These are phyloP conservation scores for Rhingia campestris DNA, from an alignment of 2,888 invertebrate genomes.

Conservation along the genomic window DNA sequence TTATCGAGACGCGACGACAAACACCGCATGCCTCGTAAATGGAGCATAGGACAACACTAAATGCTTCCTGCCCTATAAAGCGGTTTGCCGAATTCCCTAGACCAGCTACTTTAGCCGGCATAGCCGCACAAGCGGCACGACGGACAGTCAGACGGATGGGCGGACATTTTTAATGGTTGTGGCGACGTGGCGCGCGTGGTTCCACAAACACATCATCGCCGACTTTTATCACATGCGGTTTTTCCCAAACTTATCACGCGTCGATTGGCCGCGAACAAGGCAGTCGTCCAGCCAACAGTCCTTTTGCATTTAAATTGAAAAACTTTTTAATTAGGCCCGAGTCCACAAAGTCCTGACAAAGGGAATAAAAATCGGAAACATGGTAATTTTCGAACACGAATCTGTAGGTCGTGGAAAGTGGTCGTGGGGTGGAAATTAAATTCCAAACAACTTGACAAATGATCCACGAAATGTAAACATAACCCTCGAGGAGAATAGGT, in stretches of 20 bases:
- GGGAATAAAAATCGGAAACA: constrained; percentile 43
- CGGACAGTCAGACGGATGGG: constrained; percentile 16
- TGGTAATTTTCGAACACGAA: constrained; percentile 64
- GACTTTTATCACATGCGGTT: constrained; percentile 70
- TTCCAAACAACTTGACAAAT: constrained; percentile 69
- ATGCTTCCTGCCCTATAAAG: constrained; percentile 21
- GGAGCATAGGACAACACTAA: constrained; percentile 41
- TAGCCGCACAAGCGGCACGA: background rate
- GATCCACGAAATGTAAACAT: constrained; percentile 72
- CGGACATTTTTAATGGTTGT: constrained; percentile 68
- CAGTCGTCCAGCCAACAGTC: constrained; percentile 7
- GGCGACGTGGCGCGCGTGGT: constrained; percentile 51
- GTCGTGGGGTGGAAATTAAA: constrained; percentile 43
- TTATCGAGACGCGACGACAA: constrained; percentile 28
- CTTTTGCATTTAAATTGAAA: constrained; percentile 66
- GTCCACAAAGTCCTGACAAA: background rate
- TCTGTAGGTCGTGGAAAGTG: constrained; percentile 33
- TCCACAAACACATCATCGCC: constrained; percentile 53
- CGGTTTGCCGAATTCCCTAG: constrained; percentile 55
- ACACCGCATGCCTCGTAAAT: constrained; percentile 22
- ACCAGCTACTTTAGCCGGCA: constrained; percentile 43
- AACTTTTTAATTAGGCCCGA: constrained; percentile 64
- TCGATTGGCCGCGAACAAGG: constrained; percentile 5
- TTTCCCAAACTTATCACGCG: constrained; percentile 46
- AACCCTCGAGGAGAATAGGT: constrained; percentile 70